Evolutionary conservation across 1,140 invertebrate species (phyloP).

Genomic region (Ganaspis sp.): DNA sequence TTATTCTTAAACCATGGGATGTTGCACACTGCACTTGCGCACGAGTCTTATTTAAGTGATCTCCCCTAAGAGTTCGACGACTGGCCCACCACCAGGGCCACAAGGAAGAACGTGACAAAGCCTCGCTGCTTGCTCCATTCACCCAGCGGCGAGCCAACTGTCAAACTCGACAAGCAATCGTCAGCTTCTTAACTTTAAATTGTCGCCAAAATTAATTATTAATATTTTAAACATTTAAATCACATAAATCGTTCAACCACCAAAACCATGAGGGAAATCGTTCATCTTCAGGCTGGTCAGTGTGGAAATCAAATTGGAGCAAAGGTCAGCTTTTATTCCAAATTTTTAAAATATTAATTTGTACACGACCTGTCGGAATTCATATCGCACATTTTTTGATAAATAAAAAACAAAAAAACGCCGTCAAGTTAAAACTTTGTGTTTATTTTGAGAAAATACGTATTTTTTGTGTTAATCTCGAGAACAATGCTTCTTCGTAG

Average conservation of each 20-base stretch:
- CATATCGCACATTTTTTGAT: too few species aligned
- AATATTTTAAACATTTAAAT: not conserved
- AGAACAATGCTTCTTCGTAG: too few species aligned
- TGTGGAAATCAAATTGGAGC: slow-evolving; percentile 67
- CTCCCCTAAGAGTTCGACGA: slow-evolving; percentile 40
- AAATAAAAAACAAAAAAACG: too few species aligned
- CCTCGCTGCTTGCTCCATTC: slow-evolving; percentile 19
- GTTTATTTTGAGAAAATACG: too few species aligned
- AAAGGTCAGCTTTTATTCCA: not conserved
- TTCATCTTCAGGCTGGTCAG: slow-evolving; percentile 86
- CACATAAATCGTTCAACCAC: slow-evolving; percentile 2
- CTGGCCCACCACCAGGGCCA: slow-evolving; percentile 8
- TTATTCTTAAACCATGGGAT: not conserved
- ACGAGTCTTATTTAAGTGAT: slow-evolving; percentile 26
- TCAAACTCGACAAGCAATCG: slow-evolving; percentile 24
- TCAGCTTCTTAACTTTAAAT: slow-evolving; percentile 35
- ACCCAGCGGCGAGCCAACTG: slow-evolving; percentile 29
- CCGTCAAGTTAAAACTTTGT: too few species aligned
- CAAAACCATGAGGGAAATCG: slow-evolving; percentile 84
- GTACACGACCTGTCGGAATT: too few species aligned
- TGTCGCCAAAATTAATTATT: not conserved
- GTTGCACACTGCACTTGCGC: slow-evolving; percentile 46
- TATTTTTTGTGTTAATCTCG: too few species aligned
- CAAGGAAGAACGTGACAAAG: slow-evolving; percentile 8
- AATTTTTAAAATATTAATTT: too few species aligned